Evolutionary conservation across 1,140 invertebrate species (phyloP), one percentile per base, ranked within the genome.

Genomic region (Scaptomyza graminum): DNA sequence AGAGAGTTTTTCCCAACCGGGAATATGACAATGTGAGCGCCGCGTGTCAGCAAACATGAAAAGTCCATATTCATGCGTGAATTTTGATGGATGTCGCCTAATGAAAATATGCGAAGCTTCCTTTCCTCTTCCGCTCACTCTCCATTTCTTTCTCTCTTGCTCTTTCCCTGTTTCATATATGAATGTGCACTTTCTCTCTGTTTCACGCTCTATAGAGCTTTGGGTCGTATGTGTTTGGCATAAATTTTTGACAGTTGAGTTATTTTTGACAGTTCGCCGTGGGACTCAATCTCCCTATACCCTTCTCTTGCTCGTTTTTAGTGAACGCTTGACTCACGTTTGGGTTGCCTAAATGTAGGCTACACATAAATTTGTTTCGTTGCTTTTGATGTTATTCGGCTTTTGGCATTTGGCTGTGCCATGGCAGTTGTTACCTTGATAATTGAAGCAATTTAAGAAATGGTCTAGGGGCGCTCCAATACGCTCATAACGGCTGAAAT

Each of bases 31-130:
- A 79, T 74, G 72, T 73, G 75, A 39, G 49, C 37, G 61, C 15
- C 41, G 59, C 25, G 64, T 68, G 64, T 62, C 50, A 49, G 52
- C 52, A 64, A 64, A 73, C 76, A 65, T 68, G 69, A 68, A 83
- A 84, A 74, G 68, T 79, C 69, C 74, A 79, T 79, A 79, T 65
- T 79, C 80, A 79, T 85, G 81, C 76, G 81, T 85, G 61, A 84
- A 84, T 84, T 84, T 84, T 84, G 80, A 85, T 84, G 80, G 73
- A 84, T 84, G 76, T 84, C 74, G 61, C 67, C 68, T 84, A 76
- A 79, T 84, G 80, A 79, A 84, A 84, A 84, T 84, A 76, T 84
- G 80, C 69, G 67, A 59, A 44, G 52, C 34, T 59, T 31, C 31
- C 44, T 18, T 7, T 16, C 39, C 15, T 39, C 51, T n/a, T 44